Base-by-base conservation (phyloP, 2,797 vertebrate species). In the Selene dorsalis region DNA sequence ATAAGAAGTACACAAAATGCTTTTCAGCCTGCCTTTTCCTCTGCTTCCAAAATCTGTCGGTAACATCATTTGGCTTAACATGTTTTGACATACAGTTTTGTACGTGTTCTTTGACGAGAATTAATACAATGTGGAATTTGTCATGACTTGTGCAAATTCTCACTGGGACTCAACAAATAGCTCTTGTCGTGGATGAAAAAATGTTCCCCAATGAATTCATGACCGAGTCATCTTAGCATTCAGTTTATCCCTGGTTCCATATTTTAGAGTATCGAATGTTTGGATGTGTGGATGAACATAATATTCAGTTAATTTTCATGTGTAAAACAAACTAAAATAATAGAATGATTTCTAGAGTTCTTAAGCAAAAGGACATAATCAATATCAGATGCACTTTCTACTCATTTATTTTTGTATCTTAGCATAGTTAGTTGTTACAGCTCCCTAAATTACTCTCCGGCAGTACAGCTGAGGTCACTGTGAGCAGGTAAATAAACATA, bases 1-100 rank as follows among this genome's bases (percentile, higher is more conserved):
- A 84, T 86, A 77, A 85, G 85, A 84, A 77, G 70, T 76, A 86
- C 71, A 88, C 77, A 91, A 77, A 83, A 85, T 66, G 62, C 41
- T 68, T 85, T 74, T 58, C 69, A 38, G 4, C 52, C 57, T 69
- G 68, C 69, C 43, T 82, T 89, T 74, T 48, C 13, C 67, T 73
- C 18, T n/a, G 22, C 77, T 78, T 69, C 50, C 24, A 39, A 73
- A 76, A 77, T 65, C 5, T 77, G 41, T 57, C 24, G 45, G 59
- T 47, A 69, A 67, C 56, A 45, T 66, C 53, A 79, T 75, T 77
- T 79, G 58, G 67, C 72, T 73, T 68, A 79, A 77, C 80, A 68
- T 75, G 62, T 83, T 65, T 73, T 79, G 72, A 84, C 67, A 52
- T 43, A 39, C 64, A 82, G 6, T 53, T 60, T 60, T 28, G 32